These are phyloP conservation scores for Patiria miniata DNA, from an alignment of 35 echinoderm and acorn worm species.

Conservation along the genomic window DNA sequence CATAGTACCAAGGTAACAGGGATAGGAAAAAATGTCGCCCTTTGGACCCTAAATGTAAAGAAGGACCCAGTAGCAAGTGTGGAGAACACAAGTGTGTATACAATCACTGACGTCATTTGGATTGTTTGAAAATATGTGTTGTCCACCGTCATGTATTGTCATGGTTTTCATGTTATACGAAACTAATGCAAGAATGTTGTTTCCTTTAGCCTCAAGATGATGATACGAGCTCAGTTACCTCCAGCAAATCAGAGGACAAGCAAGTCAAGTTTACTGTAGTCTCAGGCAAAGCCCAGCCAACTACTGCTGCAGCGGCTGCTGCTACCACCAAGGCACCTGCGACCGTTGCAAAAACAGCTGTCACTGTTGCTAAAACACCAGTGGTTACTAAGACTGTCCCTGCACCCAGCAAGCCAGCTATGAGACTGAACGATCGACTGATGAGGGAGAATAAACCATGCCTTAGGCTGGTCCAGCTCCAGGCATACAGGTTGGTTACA, in stretches of 20 bases:
- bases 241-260: background rate
- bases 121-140: no score
- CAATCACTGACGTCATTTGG: no score
- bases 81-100: no score
- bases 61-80: no score
- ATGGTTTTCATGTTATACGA: no score
- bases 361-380: background rate
- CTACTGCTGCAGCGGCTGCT: background rate
- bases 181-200: no score
- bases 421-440: constrained; percentile 85
- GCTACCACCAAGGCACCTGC: background rate
- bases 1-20: no score
- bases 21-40: no score
- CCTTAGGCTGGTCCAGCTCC: constrained; percentile 81
- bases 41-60: no score
- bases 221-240: background rate
- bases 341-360: background rate
- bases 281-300: background rate
- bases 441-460: constrained; percentile 74
- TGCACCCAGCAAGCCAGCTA: constrained; percentile 33
- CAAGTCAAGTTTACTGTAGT: background rate
- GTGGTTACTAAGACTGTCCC: background rate
- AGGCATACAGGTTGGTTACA: constrained; percentile 85
- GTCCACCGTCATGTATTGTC: no score
- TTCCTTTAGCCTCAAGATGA: constrained; percentile 8